Conservation (phyloP, 2,113 vertebrate species). For the Zapornia atra region DNA sequence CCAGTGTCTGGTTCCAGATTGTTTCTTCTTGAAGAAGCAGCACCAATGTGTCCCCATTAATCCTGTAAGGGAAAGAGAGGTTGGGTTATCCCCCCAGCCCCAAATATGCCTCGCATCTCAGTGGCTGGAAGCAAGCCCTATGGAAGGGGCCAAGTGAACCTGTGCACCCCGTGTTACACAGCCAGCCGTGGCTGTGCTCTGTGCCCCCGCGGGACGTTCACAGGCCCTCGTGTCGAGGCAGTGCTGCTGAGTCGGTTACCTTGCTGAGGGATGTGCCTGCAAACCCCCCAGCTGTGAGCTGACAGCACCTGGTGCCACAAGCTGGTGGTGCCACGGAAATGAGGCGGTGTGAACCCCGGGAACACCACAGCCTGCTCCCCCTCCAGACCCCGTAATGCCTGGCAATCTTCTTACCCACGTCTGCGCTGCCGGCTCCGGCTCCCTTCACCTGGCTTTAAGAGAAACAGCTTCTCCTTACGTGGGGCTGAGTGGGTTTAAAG, state of each 20-base stretch:
- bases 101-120: neutral
- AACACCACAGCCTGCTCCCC: neutral
- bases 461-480: fast-evolving
- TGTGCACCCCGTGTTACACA: fast-evolving
- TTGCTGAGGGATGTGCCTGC: neutral
- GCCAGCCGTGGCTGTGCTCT: neutral
- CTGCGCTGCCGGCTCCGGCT: neutral
- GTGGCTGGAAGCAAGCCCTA: fast-evolving
- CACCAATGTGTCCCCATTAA: neutral
- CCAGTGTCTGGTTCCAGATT: neutral
- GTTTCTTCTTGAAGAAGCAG: neutral
- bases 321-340: neutral
- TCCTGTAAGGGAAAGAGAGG: neutral
- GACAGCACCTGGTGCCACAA: neutral
- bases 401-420: fast-evolving
- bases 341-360: neutral
- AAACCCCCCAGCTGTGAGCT: neutral
- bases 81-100: neutral
- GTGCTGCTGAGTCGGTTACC: fast-evolving
- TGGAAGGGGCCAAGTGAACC: neutral
- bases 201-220: fast-evolving
- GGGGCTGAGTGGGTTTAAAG: fast-evolving
- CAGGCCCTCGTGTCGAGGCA: neutral
- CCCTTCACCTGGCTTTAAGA: neutral
- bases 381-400: fast-evolving